A percentile compares a stretch with the other conserved stretches of the same genome.
Conservation (phyloP, 2,888 invertebrate species). For the Mythimna ferrago region DNA sequence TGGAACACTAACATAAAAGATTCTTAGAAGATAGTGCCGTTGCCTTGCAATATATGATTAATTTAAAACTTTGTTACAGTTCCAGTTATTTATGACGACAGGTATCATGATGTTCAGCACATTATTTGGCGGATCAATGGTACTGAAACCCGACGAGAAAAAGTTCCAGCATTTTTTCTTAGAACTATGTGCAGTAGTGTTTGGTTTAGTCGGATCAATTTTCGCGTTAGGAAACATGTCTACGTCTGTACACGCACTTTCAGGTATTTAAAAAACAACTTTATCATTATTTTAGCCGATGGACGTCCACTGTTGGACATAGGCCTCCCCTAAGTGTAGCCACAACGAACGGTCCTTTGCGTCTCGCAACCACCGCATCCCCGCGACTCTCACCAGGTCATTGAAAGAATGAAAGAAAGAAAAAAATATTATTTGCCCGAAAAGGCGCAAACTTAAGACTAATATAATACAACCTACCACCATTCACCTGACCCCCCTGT, state of each 20-base stretch:
- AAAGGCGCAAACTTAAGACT: too few relatives aligned
- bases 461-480: too few relatives aligned
- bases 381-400: too few relatives aligned
- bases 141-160: constrained; percentile 21
- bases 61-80: constrained; percentile 38
- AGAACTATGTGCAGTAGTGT: neutral
- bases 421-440: too few relatives aligned
- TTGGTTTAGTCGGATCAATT: neutral
- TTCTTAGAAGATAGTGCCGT: too few relatives aligned
- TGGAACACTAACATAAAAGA: neutral
- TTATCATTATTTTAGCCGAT: too few relatives aligned
- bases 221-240: neutral
- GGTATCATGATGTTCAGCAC: constrained; percentile 54
- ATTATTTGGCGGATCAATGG: constrained; percentile 54
- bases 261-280: constrained; percentile 34
- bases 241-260: neutral
- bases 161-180: constrained; percentile 44
- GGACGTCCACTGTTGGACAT: too few relatives aligned
- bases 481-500: too few relatives aligned
- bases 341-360: too few relatives aligned
- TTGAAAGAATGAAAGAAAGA: too few relatives aligned
- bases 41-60: neutral
- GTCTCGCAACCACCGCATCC: too few relatives aligned
- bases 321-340: too few relatives aligned
- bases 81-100: constrained; percentile 50